Evolutionary conservation across 2,113 vertebrate species (phyloP).

Genomic region (Xenopus borealis): DNA sequence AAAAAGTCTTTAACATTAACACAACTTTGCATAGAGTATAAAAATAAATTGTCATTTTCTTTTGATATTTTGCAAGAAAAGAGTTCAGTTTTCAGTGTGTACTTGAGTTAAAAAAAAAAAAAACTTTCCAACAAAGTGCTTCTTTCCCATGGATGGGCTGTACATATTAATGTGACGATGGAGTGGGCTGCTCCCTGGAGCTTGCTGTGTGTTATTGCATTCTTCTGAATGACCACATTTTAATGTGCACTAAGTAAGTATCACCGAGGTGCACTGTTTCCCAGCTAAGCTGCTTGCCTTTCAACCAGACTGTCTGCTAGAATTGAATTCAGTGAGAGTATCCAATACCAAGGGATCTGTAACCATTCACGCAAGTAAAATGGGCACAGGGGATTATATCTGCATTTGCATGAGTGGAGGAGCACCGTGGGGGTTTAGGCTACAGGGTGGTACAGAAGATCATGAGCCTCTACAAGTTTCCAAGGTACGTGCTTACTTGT

Average conservation of each 20-base stretch:
- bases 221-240: slow-evolving; percentile 43
- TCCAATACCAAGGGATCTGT: not conserved
- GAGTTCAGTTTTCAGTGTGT: no score
- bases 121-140: not conserved
- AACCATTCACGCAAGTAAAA: slow-evolving; percentile 54
- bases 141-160: slow-evolving; percentile 58
- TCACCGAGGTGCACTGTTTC: slow-evolving; percentile 53
- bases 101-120: no score
- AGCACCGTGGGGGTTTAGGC: slow-evolving; percentile 89
- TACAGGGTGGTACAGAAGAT: slow-evolving; percentile 79
- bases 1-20: no score
- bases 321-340: slow-evolving; percentile 14
- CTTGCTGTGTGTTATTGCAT: slow-evolving; percentile 38
- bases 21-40: no score
- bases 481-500: slow-evolving; percentile 72
- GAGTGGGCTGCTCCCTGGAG: slow-evolving; percentile 60
- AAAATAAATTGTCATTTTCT: no score
- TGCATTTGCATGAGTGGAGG: slow-evolving; percentile 86
- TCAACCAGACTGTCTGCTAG: slow-evolving; percentile 17
- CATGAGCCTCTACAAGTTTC: slow-evolving; percentile 77
- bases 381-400: slow-evolving; percentile 89
- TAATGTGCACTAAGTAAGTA: slow-evolving; percentile 50
- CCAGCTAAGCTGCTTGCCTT: slow-evolving; percentile 24
- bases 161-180: slow-evolving; percentile 59
- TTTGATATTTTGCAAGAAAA: no score